Conservation (phyloP, 2,113 vertebrate genomes). For the Microcebus ravelobensis region DNA sequence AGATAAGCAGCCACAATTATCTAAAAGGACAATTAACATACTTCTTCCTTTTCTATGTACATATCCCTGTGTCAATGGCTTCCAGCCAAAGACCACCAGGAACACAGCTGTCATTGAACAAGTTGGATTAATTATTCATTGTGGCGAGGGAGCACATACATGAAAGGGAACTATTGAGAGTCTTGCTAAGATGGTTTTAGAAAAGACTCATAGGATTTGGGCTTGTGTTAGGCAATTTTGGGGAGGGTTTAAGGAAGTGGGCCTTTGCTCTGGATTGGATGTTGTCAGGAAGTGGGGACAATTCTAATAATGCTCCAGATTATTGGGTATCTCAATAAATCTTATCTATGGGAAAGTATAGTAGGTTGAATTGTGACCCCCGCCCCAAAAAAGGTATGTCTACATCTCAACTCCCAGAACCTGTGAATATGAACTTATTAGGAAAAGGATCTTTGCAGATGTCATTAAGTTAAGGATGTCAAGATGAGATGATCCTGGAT, state of each 20-base stretch:
- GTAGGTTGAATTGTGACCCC: not conserved
- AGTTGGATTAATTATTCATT: not conserved
- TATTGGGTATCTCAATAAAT: not conserved
- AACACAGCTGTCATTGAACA: not conserved
- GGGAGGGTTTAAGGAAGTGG: not conserved
- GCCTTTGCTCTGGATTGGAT: not conserved
- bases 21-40: not conserved
- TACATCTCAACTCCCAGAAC: not conserved
- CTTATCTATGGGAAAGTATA: not conserved
- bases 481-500: not conserved
- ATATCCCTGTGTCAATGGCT: not conserved
- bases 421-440: not conserved
- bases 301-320: not conserved
- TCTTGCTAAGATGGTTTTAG: not conserved
- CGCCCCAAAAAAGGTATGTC: not conserved
- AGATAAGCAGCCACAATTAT: not conserved
- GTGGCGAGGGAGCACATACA: not conserved
- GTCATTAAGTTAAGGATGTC: not conserved
- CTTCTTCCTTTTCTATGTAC: not conserved
- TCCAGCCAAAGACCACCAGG: not conserved
- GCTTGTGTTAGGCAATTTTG: not conserved
- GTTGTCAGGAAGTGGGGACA: not conserved
- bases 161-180: not conserved
- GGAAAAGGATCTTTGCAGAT: not conserved
- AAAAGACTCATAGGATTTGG: not conserved